These are phyloP conservation scores for Pelochelys cantorii DNA, from an alignment of 2,797 vertebrate genomes.

Conservation along the genomic window DNA sequence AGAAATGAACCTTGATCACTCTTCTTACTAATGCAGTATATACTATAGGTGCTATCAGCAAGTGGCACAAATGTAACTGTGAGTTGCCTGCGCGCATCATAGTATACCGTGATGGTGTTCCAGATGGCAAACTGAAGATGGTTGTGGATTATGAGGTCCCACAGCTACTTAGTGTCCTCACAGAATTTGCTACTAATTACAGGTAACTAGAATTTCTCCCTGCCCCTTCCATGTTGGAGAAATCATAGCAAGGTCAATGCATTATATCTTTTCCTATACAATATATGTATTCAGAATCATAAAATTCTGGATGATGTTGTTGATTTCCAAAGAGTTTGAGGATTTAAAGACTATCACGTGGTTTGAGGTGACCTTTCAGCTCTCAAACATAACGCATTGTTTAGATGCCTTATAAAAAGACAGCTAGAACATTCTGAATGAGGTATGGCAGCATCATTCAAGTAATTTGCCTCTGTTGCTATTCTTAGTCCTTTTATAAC, in stretches of 20 bases:
- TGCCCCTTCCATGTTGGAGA: neutral
- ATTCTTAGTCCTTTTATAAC: neutral
- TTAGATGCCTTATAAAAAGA: accelerated
- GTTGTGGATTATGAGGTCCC: constrained; percentile 63
- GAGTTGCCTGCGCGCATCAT: constrained; percentile 61
- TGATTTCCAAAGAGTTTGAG: neutral
- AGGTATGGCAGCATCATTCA: neutral
- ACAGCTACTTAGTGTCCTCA: constrained; percentile 63
- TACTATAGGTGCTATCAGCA: constrained; percentile 69
- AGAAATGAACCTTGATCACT: neutral
- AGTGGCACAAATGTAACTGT: constrained; percentile 68
- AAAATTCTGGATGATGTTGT: neutral
- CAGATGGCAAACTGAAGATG: constrained; percentile 69
- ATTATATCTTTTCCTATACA: neutral
- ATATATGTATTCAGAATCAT: accelerated
- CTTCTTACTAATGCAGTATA: neutral
- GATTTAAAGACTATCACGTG: neutral
- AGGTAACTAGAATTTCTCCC: constrained; percentile 20
- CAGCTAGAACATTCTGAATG: neutral
- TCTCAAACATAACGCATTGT: no score
- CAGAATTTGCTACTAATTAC: neutral
- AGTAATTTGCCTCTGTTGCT: accelerated
- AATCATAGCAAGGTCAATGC: accelerated
- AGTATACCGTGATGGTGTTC: constrained; percentile 74
- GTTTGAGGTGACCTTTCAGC: neutral